Base-by-base conservation (phyloP, 2,888 invertebrate species). In the Stomorhina lunata region DNA sequence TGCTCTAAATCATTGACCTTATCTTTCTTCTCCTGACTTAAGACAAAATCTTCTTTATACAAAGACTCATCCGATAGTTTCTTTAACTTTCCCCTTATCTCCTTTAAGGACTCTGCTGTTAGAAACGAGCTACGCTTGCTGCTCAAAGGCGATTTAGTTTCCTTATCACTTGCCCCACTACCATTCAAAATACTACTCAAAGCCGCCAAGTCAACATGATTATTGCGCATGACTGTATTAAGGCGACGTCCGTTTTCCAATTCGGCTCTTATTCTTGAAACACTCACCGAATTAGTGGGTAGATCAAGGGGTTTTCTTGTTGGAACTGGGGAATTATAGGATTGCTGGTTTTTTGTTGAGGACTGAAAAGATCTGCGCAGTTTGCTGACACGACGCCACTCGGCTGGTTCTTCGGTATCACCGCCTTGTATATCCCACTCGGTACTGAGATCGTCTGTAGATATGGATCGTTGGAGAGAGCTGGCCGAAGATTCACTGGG, bases 281-380 rank as follows among this genome's bases (percentile, higher is more conserved):
- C 93, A 84, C 92, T 93, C 10, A 93, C 93, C 1, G 90, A 91
- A 78, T 91, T 92, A 82, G 91, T 91, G 2, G 93, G 93, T 37
- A 92, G 82, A 80, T 92, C 92, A 7, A 88, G 69, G 0, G 90
- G 91, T 40, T 89, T 86, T 12, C 88, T 85, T 5, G 59, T n/a
- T 22, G 65, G 4, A 9, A 40, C 20, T 0, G 80, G 50, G 0
- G 78, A 68, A 48, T 15, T 29, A 9, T 37, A 48, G 2, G 48
- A 1, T 9, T 68, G 57, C 34, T 65, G 73, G 2, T 17, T 25
- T 50, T 61, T 53, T n/a, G 73, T 71, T 2, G 59, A 73, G 88
- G 94, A 94, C 87, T 95, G 94, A 84, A 95, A 91, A 4, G 95
- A 95, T 80, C 93, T 92, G 53, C 94, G 92, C 78, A 93, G 91